These are phyloP conservation scores for Aquatica leii DNA, from an alignment of 2,888 invertebrate species.

Conservation along the genomic window DNA sequence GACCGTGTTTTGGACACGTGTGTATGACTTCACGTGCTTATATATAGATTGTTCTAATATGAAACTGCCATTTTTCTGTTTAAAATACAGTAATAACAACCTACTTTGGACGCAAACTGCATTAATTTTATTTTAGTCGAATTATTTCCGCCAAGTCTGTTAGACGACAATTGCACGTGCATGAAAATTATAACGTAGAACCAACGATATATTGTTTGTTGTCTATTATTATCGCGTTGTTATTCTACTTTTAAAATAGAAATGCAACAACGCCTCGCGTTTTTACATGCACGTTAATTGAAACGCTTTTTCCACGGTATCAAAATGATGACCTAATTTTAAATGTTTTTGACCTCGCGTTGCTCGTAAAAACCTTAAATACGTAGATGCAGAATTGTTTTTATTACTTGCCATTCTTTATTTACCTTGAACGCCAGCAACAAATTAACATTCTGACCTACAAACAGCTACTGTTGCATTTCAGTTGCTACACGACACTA, in stretches of 20 bases:
- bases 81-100: constrained; percentile 19
- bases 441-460: constrained; percentile 30
- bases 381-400: constrained; percentile 10
- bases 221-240: background rate
- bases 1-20: constrained; percentile 35
- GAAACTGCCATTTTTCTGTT: constrained; percentile 22
- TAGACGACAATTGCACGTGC: constrained; percentile 2
- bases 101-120: constrained; percentile 16
- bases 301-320: no score
- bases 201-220: constrained; percentile 6
- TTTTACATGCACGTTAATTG: no score
- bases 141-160: constrained; percentile 18
- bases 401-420: constrained; percentile 10
- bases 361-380: background rate
- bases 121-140: constrained; percentile 19
- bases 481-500: constrained; percentile 15
- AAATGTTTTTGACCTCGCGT: constrained; percentile 6
- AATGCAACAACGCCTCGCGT: no score
- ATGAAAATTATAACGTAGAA: constrained; percentile 3
- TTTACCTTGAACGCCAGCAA: constrained; percentile 24
- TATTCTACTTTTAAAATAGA: no score
- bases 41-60: constrained; percentile 30
- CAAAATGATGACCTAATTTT: constrained; percentile 10
- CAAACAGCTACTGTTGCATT: constrained; percentile 26
- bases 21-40: constrained; percentile 34